phyloP scores from a whole-genome alignment of 1,140 invertebrate genomes.

The Palaemon carinicauda region DNA sequence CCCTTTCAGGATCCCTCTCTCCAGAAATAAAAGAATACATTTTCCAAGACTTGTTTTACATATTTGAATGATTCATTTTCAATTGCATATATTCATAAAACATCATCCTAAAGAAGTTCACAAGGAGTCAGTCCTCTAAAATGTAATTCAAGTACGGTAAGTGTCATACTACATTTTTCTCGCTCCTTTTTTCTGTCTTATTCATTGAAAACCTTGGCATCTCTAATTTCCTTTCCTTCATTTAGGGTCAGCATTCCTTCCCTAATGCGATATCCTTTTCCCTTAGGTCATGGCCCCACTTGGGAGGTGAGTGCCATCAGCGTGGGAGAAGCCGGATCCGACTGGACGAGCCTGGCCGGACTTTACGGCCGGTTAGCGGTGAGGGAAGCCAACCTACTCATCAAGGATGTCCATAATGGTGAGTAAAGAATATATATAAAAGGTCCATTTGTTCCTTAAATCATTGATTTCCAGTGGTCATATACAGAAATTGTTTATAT shows the following conservation, averaged over 20 bases:
- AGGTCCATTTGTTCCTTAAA: neutral
- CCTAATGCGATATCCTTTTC: neutral
- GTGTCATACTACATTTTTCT: no score
- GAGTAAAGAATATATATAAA: neutral
- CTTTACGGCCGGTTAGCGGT: constrained; percentile 35
- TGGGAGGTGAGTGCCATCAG: constrained; percentile 52
- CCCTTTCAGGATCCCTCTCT: no score
- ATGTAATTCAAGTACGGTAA: neutral
- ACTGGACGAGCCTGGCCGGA: constrained; percentile 46
- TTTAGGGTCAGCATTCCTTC: neutral
- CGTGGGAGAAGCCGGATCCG: constrained; percentile 29
- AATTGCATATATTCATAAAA: no score
- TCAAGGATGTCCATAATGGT: constrained; percentile 47
- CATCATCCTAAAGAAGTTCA: no score
- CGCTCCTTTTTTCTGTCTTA: neutral
- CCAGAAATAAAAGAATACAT: no score
- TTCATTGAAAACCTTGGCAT: neutral
- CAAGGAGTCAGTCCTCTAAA: no score
- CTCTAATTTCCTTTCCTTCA: neutral
- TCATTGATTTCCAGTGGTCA: no score
- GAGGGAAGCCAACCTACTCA: constrained; percentile 38
- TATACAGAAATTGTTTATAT: no score
- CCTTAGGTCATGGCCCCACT: constrained; percentile 22
- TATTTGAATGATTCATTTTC: no score
- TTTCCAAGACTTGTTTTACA: no score